These are phyloP conservation scores for Mamestra brassicae DNA, from an alignment of 2,888 invertebrate species.

Conservation along the genomic window DNA sequence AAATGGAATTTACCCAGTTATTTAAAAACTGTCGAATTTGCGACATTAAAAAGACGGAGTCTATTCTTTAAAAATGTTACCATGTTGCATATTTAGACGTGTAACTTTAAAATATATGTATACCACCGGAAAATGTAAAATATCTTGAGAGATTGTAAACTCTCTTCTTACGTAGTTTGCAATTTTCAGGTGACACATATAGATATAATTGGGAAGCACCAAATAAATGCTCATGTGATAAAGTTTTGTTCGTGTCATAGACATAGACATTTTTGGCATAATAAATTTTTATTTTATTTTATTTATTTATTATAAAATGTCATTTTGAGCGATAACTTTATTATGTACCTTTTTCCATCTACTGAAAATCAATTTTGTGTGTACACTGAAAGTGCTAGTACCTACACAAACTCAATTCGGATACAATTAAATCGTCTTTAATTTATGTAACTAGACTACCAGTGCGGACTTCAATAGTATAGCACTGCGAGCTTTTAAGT, in stretches of 20 bases:
- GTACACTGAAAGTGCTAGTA: not conserved
- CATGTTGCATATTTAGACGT: not conserved
- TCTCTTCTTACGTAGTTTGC: too few relatives aligned
- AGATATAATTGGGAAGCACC: slow-evolving; percentile 14
- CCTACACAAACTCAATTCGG: not conserved
- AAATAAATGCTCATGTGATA: slow-evolving; percentile 15
- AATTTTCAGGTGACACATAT: too few relatives aligned
- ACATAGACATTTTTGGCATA: slow-evolving; percentile 11
- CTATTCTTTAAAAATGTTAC: slow-evolving; percentile 8
- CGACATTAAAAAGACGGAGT: not conserved
- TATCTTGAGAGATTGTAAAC: too few relatives aligned
- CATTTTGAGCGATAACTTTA: slow-evolving; percentile 1
- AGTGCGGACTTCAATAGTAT: not conserved
- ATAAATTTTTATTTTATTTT: too few relatives aligned
- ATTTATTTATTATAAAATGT: too few relatives aligned
- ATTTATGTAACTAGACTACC: too few relatives aligned
- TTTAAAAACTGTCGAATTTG: slow-evolving; percentile 11
- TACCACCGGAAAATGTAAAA: not conserved
- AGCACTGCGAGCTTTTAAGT: not conserved
- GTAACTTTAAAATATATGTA: not conserved
- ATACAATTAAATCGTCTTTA: too few relatives aligned
- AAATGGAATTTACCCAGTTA: not conserved
- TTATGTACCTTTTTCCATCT: too few relatives aligned
- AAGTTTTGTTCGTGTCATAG: slow-evolving; percentile 7
- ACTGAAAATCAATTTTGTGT: not conserved